These are phyloP conservation scores for Ancistrus triradiatus DNA, from an alignment of 2,113 vertebrate genomes.

Conservation along the genomic window DNA sequence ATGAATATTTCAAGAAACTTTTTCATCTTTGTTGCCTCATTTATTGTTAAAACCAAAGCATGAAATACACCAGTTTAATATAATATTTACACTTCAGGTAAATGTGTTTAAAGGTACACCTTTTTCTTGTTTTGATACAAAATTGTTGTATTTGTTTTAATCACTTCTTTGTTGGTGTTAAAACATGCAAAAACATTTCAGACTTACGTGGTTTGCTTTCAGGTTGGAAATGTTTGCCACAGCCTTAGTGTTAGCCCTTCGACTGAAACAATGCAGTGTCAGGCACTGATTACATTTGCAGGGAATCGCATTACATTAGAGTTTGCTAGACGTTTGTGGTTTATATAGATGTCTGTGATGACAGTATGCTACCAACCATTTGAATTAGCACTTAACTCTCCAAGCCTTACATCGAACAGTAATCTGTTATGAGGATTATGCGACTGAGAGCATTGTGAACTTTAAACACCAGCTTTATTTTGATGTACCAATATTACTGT, in stretches of 20 bases:
- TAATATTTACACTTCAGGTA: not conserved
- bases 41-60: too few relatives aligned
- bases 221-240: too few relatives aligned
- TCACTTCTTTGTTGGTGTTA: too few relatives aligned
- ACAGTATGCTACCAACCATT: not conserved
- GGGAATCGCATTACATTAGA: too few relatives aligned
- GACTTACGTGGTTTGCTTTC: too few relatives aligned
- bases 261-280: too few relatives aligned
- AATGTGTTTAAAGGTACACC: not conserved
- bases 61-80: not conserved
- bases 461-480: slow-evolving; percentile 30
- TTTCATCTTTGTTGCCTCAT: not conserved
- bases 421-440: slow-evolving; percentile 21
- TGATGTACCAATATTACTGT: slow-evolving; percentile 53
- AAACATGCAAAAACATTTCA: too few relatives aligned
- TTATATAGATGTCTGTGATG: slow-evolving; percentile 28
- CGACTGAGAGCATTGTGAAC: not conserved
- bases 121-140: too few relatives aligned
- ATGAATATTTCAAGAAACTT: not conserved
- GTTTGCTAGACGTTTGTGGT: too few relatives aligned
- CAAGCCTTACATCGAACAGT: slow-evolving; percentile 24
- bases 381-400: not conserved
- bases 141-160: too few relatives aligned
- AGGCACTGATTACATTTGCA: too few relatives aligned
- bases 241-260: too few relatives aligned